These are phyloP conservation scores for Drosophila azteca DNA, from an alignment of 1,140 invertebrate species.

Conservation along the genomic window DNA sequence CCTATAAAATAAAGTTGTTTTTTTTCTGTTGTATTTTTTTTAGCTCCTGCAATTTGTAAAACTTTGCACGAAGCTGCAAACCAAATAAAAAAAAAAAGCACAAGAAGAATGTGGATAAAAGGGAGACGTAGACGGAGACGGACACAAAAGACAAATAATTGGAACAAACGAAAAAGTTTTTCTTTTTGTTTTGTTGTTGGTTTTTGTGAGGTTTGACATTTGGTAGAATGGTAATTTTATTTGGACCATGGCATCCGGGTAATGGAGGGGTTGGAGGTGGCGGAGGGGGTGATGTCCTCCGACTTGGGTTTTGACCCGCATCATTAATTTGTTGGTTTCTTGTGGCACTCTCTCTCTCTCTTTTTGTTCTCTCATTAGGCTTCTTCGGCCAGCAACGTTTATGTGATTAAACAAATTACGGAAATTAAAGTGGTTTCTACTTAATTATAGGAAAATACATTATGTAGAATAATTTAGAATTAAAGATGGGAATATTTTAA, in stretches of 20 bases:
- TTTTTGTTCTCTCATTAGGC: slow-evolving; percentile 54
- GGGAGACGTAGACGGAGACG: slow-evolving; percentile 4
- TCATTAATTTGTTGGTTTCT: slow-evolving; percentile 68
- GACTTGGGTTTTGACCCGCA: slow-evolving; percentile 51
- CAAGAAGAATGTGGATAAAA: slow-evolving; percentile 36
- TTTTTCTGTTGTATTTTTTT: slow-evolving; percentile 19
- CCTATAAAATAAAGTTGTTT: slow-evolving; percentile 39
- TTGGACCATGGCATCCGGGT: slow-evolving; percentile 48
- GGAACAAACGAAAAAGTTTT: slow-evolving; percentile 58
- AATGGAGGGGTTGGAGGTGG: background rate
- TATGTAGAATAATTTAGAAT: too few species aligned
- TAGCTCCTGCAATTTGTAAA: slow-evolving; percentile 40
- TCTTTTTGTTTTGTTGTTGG: slow-evolving; percentile 11
- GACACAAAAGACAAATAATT: slow-evolving; percentile 37
- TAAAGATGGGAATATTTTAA: slow-evolving; percentile 8
- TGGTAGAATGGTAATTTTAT: slow-evolving; percentile 67
- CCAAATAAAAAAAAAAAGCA: slow-evolving; percentile 2
- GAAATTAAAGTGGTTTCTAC: slow-evolving; percentile 25
- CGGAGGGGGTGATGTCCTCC: slow-evolving; percentile 12
- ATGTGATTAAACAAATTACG: slow-evolving; percentile 49
- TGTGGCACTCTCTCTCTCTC: background rate
- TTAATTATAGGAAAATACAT: slow-evolving; percentile 31
- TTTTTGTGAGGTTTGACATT: slow-evolving; percentile 67
- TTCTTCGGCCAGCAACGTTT: slow-evolving; percentile 49
- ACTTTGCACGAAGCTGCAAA: slow-evolving; percentile 36